Percentiles rank a stretch among this genome's conserved stretches.
Evolutionary conservation across 2,113 vertebrate species (phyloP).

Genomic region (Paradisaea rubra): DNA sequence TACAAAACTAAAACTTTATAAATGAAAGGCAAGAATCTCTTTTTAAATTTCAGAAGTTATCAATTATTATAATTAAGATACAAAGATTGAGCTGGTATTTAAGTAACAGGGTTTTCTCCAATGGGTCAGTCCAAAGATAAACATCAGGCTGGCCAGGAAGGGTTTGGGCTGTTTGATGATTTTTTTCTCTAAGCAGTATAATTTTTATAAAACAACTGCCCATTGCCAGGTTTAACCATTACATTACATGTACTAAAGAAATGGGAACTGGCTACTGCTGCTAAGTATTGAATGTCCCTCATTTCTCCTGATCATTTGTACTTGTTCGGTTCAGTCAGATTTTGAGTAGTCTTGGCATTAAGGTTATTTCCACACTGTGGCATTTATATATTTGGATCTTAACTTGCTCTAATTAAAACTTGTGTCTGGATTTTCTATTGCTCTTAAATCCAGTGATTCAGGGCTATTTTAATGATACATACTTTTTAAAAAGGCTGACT

Average conservation of each 20-base stretch:
- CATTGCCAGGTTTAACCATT: neutral
- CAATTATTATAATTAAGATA: neutral
- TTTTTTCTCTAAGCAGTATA: neutral
- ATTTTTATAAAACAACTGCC: neutral
- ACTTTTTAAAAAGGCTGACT: neutral
- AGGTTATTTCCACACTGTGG: neutral
- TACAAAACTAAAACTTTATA: neutral
- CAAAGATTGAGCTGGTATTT: neutral
- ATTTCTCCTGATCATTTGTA: neutral
- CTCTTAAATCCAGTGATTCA: neutral
- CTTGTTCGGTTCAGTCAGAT: neutral
- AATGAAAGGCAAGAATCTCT: neutral
- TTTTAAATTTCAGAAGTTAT: neutral
- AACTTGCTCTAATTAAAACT: neutral
- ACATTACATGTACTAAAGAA: neutral
- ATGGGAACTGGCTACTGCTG: neutral
- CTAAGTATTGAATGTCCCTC: neutral
- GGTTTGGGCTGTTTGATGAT: neutral
- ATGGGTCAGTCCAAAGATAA: neutral
- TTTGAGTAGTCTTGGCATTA: neutral
- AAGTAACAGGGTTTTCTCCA: neutral
- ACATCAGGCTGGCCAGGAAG: neutral
- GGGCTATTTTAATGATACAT: neutral
- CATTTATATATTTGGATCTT: neutral
- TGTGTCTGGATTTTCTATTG: neutral